Conservation (phyloP, 2,797 vertebrate species). For the Lemur catta region DNA sequence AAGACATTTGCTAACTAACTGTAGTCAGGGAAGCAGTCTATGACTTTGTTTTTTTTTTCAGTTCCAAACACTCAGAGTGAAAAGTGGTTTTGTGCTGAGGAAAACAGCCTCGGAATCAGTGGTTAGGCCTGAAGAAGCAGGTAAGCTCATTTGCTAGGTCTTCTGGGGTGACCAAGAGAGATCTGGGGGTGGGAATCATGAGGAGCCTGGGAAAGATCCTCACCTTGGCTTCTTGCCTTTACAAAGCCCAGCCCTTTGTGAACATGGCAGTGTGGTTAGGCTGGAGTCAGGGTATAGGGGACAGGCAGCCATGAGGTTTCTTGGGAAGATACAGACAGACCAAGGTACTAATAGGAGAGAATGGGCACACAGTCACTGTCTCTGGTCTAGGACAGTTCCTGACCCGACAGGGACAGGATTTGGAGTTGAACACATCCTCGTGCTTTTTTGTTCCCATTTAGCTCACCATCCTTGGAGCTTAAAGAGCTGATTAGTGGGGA, state of each 20-base stretch:
- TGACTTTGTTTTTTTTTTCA: background rate
- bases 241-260: background rate
- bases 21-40: background rate
- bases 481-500: background rate
- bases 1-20: constrained; percentile 14
- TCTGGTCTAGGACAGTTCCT: background rate
- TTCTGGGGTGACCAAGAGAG: background rate
- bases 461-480: background rate
- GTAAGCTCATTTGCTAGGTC: background rate
- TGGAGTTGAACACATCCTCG: background rate
- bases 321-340: background rate
- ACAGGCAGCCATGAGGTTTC: background rate
- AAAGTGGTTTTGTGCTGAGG: constrained; percentile 23
- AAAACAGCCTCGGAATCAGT: background rate
- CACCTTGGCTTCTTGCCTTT: background rate
- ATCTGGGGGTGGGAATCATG: background rate
- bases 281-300: background rate
- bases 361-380: background rate
- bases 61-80: background rate
- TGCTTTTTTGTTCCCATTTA: background rate
- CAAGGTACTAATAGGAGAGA: background rate
- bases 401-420: background rate
- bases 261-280: background rate
- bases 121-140: background rate
- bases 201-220: background rate